Conservation (phyloP, 1,140 invertebrate genomes). For the Orchesella cincta region DNA sequence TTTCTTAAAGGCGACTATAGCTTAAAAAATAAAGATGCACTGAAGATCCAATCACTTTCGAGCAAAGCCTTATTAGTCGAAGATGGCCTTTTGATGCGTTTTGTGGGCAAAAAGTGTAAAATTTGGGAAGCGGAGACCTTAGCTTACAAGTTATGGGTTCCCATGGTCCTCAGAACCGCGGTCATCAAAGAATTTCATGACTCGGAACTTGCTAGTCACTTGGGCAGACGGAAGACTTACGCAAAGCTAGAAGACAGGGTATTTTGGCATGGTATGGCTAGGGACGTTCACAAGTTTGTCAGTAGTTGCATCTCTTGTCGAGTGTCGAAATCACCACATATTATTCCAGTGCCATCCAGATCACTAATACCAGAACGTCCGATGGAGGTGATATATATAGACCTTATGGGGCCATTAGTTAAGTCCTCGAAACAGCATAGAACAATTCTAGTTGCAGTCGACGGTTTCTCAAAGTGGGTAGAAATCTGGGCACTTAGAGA, state of each 20-base stretch:
- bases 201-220: neutral
- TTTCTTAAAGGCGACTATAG: neutral
- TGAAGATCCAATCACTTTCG: neutral
- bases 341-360: neutral
- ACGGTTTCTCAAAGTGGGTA: constrained; percentile 52
- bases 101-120: neutral
- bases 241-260: neutral
- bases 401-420: constrained; percentile 49
- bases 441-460: constrained; percentile 45
- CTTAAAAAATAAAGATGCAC: neutral
- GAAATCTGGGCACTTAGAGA: constrained; percentile 56
- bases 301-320: constrained; percentile 15
- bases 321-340: neutral
- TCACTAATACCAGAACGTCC: neutral
- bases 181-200: constrained; percentile 4
- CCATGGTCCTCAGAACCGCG: constrained; percentile 38
- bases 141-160: neutral
- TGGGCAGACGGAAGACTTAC: constrained; percentile 2
- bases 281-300: constrained; percentile 28
- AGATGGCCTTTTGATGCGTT: constrained; percentile 9
- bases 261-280: constrained; percentile 21
- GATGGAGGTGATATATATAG: constrained; percentile 52
- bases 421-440: neutral
- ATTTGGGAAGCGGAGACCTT: constrained; percentile 23
- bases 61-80: neutral